phyloP scores from a whole-genome alignment of 2,797 vertebrate species.

The Ctenopoma multispine region DNA sequence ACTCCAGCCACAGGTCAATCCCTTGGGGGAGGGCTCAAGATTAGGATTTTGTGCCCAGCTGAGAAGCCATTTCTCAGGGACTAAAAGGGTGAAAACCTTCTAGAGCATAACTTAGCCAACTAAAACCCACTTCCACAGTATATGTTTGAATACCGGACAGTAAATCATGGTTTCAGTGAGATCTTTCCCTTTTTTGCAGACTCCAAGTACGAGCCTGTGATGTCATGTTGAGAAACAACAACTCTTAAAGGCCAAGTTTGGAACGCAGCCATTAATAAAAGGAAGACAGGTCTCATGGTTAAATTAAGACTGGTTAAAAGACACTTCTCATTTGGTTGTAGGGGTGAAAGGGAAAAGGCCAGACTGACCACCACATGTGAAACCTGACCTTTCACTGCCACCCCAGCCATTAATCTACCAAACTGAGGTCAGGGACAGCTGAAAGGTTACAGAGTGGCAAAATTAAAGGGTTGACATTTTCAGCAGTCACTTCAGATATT shows the following conservation, averaged over 20 bases:
- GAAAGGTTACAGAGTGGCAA: slow-evolving; percentile 32
- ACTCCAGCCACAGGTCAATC: slow-evolving; percentile 63
- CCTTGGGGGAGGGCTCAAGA: slow-evolving; percentile 40
- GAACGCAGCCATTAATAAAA: slow-evolving; percentile 56
- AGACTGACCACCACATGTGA: slow-evolving; percentile 46
- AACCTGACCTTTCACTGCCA: slow-evolving; percentile 58
- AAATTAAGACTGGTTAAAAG: slow-evolving; percentile 32
- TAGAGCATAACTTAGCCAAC: slow-evolving; percentile 35
- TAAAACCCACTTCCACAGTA: slow-evolving; percentile 33
- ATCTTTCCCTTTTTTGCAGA: background rate
- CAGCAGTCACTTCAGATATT: slow-evolving; percentile 8
- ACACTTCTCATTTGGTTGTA: slow-evolving; percentile 1
- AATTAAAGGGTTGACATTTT: slow-evolving; percentile 41
- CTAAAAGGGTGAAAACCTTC: slow-evolving; percentile 37
- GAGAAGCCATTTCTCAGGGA: slow-evolving; percentile 57
- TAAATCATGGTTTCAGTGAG: too few relatives aligned
- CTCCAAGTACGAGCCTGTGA: background rate
- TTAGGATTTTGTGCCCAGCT: slow-evolving; percentile 66
- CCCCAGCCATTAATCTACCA: slow-evolving; percentile 36
- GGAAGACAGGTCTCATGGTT: slow-evolving; percentile 25
- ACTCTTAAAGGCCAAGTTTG: slow-evolving; percentile 42
- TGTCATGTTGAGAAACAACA: background rate
- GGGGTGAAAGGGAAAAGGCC: slow-evolving; percentile 9
- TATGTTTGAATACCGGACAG: slow-evolving; percentile 34
- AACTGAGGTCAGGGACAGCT: slow-evolving; percentile 21